phyloP scores from a whole-genome alignment of 2,888 invertebrate species.

The Blomia tropicalis region DNA sequence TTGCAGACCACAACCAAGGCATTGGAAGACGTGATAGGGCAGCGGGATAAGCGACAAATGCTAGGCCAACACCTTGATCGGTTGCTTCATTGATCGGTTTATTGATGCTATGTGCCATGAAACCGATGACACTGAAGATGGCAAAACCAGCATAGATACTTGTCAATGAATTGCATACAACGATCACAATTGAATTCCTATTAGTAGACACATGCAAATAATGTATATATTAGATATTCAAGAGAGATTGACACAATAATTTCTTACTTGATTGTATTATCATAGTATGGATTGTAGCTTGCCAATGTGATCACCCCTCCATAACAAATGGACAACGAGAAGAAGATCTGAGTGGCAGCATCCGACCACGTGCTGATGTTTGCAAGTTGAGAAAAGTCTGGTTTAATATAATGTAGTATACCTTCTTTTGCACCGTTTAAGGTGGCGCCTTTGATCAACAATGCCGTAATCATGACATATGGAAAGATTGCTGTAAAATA shows the following conservation, averaged over 20 bases:
- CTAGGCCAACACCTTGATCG: conserved; percentile 39
- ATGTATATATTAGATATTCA: not conserved
- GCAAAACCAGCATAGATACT: conserved; percentile 39
- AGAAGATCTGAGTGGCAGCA: conserved; percentile 17
- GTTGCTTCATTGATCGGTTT: conserved; percentile 54
- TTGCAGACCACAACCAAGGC: conserved; percentile 61
- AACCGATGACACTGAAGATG: conserved; percentile 64
- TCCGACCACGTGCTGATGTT: conserved; percentile 16
- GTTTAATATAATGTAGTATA: conserved; percentile 24
- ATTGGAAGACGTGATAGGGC: conserved; percentile 56
- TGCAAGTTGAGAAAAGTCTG: conserved; percentile 17
- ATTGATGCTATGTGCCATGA: conserved; percentile 55
- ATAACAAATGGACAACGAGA: conserved; percentile 26
- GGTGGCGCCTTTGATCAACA: conserved; percentile 20
- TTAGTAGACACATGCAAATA: too few relatives aligned
- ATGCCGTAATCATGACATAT: conserved; percentile 50
- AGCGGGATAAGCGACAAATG: conserved; percentile 53
- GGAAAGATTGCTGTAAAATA: conserved; percentile 47
- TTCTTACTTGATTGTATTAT: conserved; percentile 32
- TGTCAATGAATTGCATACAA: not conserved
- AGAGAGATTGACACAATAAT: not conserved
- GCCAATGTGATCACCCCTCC: conserved; percentile 37
- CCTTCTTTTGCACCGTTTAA: conserved; percentile 22
- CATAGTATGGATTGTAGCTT: conserved; percentile 38
- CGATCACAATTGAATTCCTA: conserved; percentile 5